Evolutionary conservation across 2,888 invertebrate species (phyloP).

Genomic region (Prosopocoilus inquinatus): DNA sequence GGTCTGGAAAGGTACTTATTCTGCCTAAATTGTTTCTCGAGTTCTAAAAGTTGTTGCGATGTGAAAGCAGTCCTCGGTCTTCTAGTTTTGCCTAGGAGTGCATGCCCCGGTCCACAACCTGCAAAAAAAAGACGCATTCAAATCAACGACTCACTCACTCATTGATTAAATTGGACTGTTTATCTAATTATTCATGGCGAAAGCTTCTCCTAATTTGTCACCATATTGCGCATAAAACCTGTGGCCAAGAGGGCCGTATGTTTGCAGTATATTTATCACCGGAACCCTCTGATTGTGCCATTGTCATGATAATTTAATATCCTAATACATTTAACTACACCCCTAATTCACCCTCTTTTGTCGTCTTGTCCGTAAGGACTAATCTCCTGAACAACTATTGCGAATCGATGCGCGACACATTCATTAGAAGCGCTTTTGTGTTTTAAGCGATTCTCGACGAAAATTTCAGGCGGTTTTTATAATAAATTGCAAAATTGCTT

Average conservation of each 20-base stretch:
- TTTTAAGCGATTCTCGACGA: too few species aligned
- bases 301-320: constrained; percentile 56
- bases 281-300: constrained; percentile 50
- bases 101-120: constrained; percentile 69
- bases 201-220: constrained; percentile 44
- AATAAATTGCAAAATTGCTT: too few species aligned
- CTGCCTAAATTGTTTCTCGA: constrained; percentile 98
- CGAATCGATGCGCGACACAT: constrained; percentile 11
- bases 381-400: constrained; percentile 24
- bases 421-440: too few species aligned
- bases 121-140: constrained; percentile 32
- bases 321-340: constrained; percentile 54
- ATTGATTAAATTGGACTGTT: constrained; percentile 28
- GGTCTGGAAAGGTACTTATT: constrained; percentile 98
- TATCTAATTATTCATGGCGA: constrained; percentile 46
- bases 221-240: constrained; percentile 51
- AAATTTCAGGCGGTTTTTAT: too few species aligned
- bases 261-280: constrained; percentile 53
- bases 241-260: constrained; percentile 53
- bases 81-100: constrained; percentile 80
- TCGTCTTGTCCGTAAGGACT: constrained; percentile 20
- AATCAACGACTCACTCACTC: neutral
- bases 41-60: constrained; percentile 91
- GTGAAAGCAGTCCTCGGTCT: constrained; percentile 98
- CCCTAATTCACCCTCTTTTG: constrained; percentile 44